Conservation (phyloP, 2,797 vertebrate species). For the Eulemur mongoz region DNA sequence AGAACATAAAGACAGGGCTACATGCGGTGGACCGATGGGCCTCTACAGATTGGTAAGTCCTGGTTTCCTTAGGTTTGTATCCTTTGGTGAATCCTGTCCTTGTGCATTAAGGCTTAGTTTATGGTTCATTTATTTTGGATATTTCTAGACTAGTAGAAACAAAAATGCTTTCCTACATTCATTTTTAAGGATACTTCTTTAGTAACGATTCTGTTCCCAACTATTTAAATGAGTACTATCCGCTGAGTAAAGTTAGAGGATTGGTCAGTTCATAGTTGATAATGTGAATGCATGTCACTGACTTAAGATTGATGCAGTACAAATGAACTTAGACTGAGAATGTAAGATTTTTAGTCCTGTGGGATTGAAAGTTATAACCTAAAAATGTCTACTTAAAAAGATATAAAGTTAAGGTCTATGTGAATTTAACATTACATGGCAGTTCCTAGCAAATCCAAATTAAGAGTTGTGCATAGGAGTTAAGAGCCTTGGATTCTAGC, state of each 20-base stretch:
- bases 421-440: background rate
- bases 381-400: background rate
- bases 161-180: background rate
- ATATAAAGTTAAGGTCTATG: background rate
- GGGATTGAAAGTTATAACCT: background rate
- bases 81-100: background rate
- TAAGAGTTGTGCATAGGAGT: background rate
- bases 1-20: constrained; percentile 92
- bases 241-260: background rate
- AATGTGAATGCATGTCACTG: background rate
- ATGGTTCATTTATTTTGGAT: background rate
- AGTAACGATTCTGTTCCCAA: background rate
- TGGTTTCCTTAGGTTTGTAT: background rate
- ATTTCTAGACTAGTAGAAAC: background rate
- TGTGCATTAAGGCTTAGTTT: background rate
- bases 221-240: background rate
- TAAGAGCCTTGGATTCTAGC: background rate
- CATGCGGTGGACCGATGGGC: constrained; percentile 94
- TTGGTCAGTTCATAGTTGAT: background rate
- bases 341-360: background rate
- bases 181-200: constrained; percentile 5
- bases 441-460: background rate
- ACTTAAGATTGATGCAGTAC: background rate
- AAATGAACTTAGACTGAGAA: background rate
- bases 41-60: constrained; percentile 93